Conservation (phyloP, 2,113 vertebrate genomes). For the Gobio gobio region DNA sequence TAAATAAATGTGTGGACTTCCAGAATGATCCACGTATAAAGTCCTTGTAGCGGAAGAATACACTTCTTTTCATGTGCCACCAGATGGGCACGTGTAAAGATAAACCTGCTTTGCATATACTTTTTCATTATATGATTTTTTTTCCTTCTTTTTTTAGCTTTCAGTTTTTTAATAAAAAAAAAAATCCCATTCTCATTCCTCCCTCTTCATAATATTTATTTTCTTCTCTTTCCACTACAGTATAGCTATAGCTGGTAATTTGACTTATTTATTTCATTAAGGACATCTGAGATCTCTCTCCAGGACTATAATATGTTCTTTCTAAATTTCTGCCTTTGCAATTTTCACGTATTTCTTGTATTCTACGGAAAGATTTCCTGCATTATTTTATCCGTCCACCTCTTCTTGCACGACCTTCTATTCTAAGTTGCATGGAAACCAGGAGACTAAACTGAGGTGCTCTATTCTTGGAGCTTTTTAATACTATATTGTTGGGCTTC, state of each 20-base stretch:
- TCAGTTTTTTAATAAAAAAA: neutral
- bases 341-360: constrained; percentile 63
- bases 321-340: neutral
- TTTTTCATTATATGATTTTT: neutral
- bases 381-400: constrained; percentile 78
- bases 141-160: too few species aligned
- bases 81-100: neutral
- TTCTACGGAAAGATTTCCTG: constrained; percentile 73
- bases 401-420: constrained; percentile 88
- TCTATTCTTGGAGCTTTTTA: constrained; percentile 75
- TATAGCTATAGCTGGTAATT: neutral
- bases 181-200: neutral
- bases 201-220: neutral
- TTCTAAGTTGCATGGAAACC: constrained; percentile 98
- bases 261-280: constrained; percentile 56
- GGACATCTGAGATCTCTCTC: too few species aligned
- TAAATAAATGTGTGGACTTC: neutral
- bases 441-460: constrained; percentile 76
- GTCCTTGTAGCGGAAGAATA: neutral
- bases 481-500: constrained; percentile 48
- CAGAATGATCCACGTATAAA: neutral
- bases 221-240: neutral
- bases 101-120: neutral
- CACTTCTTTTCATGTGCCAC: neutral
- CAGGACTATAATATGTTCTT: too few species aligned